These are phyloP conservation scores for Cebus imitator DNA, from an alignment of 2,113 vertebrate species.

Conservation along the genomic window DNA sequence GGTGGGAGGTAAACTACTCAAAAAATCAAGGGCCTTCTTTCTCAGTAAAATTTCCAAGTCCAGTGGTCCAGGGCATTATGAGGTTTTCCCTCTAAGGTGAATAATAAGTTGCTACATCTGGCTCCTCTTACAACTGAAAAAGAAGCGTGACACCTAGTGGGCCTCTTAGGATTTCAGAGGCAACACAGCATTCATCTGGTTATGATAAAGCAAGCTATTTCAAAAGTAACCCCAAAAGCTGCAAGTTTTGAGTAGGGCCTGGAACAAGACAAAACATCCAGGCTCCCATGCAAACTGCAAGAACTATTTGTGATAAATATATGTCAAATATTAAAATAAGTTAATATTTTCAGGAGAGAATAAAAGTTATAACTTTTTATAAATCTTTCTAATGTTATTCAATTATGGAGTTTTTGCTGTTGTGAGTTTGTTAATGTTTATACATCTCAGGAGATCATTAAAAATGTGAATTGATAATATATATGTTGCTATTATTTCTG, in stretches of 20 bases:
- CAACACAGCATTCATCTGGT: neutral
- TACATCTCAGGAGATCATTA: neutral
- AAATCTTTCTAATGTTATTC: neutral
- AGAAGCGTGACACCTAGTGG: neutral
- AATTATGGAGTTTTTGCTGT: neutral
- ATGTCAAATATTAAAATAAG: neutral
- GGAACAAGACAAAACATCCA: neutral
- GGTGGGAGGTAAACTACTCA: neutral
- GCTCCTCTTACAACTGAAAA: neutral
- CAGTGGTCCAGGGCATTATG: neutral
- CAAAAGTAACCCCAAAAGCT: neutral
- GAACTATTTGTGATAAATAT: neutral
- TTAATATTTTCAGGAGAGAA: neutral
- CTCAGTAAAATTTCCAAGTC: neutral
- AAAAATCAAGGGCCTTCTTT: neutral
- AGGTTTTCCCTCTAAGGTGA: neutral
- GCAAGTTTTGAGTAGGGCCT: neutral
- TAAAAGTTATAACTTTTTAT: neutral
- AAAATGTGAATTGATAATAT: neutral
- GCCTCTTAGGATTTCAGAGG: neutral
- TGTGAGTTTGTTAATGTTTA: neutral
- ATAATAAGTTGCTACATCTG: neutral
- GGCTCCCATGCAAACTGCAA: neutral
- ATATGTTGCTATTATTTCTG: neutral
- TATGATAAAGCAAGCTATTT: neutral